A percentile compares a stretch with the other conserved stretches of the same genome.
phyloP scores from a whole-genome alignment of 2,113 vertebrate genomes.

The Lasiurus borealis region DNA sequence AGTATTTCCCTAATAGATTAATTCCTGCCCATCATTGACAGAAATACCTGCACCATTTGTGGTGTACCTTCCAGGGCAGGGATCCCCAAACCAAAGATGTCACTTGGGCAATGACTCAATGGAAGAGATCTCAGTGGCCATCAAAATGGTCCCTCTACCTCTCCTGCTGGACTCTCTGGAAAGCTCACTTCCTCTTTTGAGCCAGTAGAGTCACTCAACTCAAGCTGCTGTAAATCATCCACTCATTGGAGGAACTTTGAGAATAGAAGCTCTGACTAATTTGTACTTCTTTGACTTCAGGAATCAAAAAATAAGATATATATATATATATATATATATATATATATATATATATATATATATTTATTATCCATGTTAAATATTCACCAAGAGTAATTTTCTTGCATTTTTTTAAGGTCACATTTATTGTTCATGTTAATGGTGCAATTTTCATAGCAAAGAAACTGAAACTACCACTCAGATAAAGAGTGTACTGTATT shows the following conservation, averaged over 20 bases:
- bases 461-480: not conserved
- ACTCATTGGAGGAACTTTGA: not conserved
- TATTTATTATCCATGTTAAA: not conserved
- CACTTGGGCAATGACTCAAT: not conserved
- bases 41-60: not conserved
- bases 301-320: not conserved
- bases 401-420: not conserved
- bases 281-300: not conserved
- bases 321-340: too few relatives aligned
- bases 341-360: too few relatives aligned
- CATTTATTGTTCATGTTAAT: slow-evolving; percentile 24
- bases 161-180: not conserved
- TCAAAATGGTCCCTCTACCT: not conserved
- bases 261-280: not conserved
- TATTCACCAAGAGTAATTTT: not conserved
- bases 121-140: not conserved
- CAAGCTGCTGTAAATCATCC: not conserved
- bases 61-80: not conserved
- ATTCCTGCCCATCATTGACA: not conserved
- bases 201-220: not conserved
- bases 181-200: not conserved
- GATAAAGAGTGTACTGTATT: not conserved
- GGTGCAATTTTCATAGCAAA: not conserved
- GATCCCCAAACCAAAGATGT: not conserved
- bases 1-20: not conserved